A percentile compares a stretch with the other conserved stretches of the same genome.
Conservation (phyloP, 2,888 invertebrate genomes). For the Diploptera punctata region DNA sequence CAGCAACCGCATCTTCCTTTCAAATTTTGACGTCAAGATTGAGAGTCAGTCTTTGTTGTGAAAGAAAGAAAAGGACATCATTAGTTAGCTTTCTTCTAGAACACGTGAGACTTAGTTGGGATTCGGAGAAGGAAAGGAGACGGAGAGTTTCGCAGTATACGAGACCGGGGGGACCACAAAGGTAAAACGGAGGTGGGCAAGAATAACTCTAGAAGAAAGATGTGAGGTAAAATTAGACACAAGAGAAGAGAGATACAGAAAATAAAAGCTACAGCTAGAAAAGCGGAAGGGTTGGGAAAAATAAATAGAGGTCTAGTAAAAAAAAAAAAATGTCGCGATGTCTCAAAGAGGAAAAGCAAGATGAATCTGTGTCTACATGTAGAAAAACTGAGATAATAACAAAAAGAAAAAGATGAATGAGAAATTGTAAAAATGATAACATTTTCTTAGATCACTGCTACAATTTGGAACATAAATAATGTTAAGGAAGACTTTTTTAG, state of each 20-base stretch:
- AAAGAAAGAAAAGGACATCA: slow-evolving; percentile 2
- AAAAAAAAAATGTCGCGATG: not conserved
- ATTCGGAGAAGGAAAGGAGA: not conserved
- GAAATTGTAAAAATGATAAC: no score
- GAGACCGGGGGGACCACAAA: not conserved
- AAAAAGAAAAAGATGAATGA: no score
- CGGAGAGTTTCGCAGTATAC: not conserved
- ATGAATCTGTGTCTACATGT: no score
- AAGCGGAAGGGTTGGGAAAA: not conserved
- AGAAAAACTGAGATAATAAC: no score
- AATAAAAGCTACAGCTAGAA: not conserved
- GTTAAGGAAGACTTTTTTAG: no score
- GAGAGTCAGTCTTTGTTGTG: slow-evolving; percentile 18
- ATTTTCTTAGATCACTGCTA: no score
- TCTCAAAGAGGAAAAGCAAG: no score
- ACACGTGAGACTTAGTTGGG: not conserved
- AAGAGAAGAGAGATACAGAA: not conserved
- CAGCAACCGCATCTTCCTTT: slow-evolving; percentile 32
- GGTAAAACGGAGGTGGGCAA: not conserved
- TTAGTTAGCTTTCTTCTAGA: slow-evolving; percentile 13
- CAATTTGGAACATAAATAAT: no score
- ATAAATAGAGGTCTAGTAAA: not conserved
- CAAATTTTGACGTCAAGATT: slow-evolving; percentile 29
- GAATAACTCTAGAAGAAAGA: not conserved
- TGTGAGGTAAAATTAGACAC: not conserved